Conservation (phyloP, 2,888 invertebrate genomes). For the Sympetrum striolatum region DNA sequence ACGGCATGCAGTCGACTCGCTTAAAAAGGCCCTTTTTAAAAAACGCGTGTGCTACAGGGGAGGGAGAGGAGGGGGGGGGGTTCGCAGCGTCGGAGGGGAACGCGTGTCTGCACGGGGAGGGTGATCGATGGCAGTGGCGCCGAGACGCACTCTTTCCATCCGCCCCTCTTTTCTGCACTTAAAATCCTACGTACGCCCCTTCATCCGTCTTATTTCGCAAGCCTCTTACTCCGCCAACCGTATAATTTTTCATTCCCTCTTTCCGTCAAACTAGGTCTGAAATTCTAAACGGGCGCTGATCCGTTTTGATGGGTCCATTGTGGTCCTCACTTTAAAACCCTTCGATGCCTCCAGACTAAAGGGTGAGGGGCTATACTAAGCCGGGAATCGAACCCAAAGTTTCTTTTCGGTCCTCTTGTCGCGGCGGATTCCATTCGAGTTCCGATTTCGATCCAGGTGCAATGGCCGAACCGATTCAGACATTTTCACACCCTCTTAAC, state of each 20-base stretch:
- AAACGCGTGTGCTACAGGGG: neutral
- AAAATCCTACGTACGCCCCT: neutral
- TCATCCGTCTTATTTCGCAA: neutral
- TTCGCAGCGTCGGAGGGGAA: neutral
- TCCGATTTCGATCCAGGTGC: too few relatives aligned
- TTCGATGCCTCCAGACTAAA: too few relatives aligned
- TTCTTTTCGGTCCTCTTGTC: too few relatives aligned
- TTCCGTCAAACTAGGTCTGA: neutral
- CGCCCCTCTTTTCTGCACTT: neutral
- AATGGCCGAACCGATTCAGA: too few relatives aligned
- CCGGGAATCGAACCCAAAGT: too few relatives aligned
- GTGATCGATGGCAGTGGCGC: conserved; percentile 7
- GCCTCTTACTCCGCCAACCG: neutral
- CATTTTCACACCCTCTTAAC: too few relatives aligned
- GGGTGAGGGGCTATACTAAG: too few relatives aligned
- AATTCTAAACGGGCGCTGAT: neutral
- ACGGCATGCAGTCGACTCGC: neutral
- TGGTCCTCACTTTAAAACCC: too few relatives aligned
- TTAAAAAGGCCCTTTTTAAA: neutral
- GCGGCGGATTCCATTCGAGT: too few relatives aligned
- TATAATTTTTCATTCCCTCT: neutral
- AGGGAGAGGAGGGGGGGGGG: neutral
- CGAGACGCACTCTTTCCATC: neutral
- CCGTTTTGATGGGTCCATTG: neutral
- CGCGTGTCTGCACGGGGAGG: conserved; percentile 20